Evolutionary conservation across 1,140 invertebrate genomes (phyloP), one percentile per base, ranked within the genome.

Genomic region (Philaenus spumarius): DNA sequence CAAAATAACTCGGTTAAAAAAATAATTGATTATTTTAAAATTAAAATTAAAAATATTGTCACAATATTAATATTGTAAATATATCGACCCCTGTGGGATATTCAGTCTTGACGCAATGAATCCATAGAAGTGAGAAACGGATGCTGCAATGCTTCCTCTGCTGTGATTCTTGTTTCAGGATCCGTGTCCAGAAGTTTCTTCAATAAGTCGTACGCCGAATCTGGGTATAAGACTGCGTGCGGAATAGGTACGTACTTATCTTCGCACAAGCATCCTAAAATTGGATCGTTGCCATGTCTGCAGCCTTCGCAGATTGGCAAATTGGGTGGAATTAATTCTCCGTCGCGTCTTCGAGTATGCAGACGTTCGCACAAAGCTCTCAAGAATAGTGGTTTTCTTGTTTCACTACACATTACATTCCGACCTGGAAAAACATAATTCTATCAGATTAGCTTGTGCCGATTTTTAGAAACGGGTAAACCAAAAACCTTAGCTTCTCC

Each of bases 161-260:
- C 89, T 9, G 85, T 82, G 62, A 87, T 82, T 63, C 91, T 77
- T 23, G 77, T 80, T 55, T 75, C 71, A 37, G 89, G 87, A 75
- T 93, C 83, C 51, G 91, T 74, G 67, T 90, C 83, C 61, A 95
- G 72, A 69, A 94, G 78, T 42, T 76, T 78, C 64, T 80, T 78
- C 58, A 92, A 77, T 24, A 94, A 73, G 69, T 90, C 81, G 67
- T 89, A 85, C 9, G 89, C 89, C 61, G 73, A 70, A 64, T 79
- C 77, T 23, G 89, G 88, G 68, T 87, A 82, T 61, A 61, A 56
- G 48, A 59, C 53, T 24, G 48, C 46, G 22, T 35, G 22, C 4
- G 39, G 3, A 34, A 23, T 34, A 20, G 17, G 4, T 26, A 22
- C 54, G 24, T 40, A 56, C 24, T 43, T 57, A 17, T 39, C 34